These are phyloP conservation scores for Butorides virescens DNA, from an alignment of 2,113 vertebrate species.

Conservation along the genomic window DNA sequence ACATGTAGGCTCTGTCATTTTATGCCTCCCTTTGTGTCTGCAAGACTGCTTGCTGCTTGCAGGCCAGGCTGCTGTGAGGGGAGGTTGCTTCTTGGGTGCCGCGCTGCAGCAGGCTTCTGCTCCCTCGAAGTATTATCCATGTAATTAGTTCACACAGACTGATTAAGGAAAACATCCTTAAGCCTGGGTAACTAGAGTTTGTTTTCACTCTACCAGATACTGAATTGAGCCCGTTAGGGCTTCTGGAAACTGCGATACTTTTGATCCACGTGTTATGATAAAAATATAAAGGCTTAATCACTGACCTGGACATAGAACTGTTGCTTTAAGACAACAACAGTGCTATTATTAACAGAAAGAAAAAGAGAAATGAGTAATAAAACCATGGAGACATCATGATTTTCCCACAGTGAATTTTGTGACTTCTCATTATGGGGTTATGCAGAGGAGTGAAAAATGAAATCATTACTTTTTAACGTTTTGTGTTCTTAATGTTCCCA, in stretches of 20 bases:
- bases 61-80: neutral
- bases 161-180: neutral
- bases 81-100: neutral
- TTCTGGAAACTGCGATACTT: neutral
- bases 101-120: neutral
- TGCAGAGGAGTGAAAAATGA: neutral
- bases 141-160: neutral
- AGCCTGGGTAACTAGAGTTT: neutral
- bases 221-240: neutral
- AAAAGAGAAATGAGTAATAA: neutral
- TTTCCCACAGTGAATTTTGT: constrained; percentile 16
- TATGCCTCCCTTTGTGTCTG: neutral
- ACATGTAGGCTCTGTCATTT: neutral
- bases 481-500: neutral
- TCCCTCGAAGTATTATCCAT: neutral
- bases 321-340: neutral
- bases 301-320: neutral
- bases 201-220: neutral
- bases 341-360: neutral
- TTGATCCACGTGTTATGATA: neutral
- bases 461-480: neutral
- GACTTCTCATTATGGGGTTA: neutral
- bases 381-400: neutral
- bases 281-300: neutral
- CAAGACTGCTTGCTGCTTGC: accelerated